Percentiles rank a stretch among this genome's conserved stretches.
Evolutionary conservation across 1,140 invertebrate species (phyloP).

Genomic region (Pectinophora gossypiella): DNA sequence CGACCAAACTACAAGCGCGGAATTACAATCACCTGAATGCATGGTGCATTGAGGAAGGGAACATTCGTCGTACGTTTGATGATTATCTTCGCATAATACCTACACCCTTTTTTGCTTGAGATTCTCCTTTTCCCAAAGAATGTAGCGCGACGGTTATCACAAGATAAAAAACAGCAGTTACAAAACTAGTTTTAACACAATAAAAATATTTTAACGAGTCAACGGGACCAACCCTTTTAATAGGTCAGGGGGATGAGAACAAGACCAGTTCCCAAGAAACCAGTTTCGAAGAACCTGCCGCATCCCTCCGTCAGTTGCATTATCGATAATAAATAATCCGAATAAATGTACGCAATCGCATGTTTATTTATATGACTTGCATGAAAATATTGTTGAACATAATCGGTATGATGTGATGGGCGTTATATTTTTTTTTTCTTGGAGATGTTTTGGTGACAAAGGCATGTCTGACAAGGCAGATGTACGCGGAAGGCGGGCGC

Average conservation of each 20-base stretch:
- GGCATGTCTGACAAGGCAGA: not conserved
- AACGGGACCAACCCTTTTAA: not conserved
- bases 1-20: not conserved
- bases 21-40: not conserved
- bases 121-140: no score
- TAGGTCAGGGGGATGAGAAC: not conserved
- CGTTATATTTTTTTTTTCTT: not conserved
- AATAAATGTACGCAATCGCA: not conserved
- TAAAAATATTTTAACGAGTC: not conserved
- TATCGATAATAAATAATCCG: not conserved
- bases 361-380: not conserved
- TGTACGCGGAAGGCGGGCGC: not conserved
- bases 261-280: not conserved
- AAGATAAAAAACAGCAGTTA: no score
- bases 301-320: not conserved
- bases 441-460: not conserved
- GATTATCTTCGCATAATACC: no score
- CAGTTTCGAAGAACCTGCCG: not conserved
- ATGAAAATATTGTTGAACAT: not conserved
- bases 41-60: not conserved
- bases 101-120: no score
- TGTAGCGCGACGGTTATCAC: no score
- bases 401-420: not conserved
- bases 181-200: not conserved
- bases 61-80: no score